These are phyloP conservation scores for Perizoma flavofasciatum DNA, from an alignment of 2,888 invertebrate species.

Conservation along the genomic window DNA sequence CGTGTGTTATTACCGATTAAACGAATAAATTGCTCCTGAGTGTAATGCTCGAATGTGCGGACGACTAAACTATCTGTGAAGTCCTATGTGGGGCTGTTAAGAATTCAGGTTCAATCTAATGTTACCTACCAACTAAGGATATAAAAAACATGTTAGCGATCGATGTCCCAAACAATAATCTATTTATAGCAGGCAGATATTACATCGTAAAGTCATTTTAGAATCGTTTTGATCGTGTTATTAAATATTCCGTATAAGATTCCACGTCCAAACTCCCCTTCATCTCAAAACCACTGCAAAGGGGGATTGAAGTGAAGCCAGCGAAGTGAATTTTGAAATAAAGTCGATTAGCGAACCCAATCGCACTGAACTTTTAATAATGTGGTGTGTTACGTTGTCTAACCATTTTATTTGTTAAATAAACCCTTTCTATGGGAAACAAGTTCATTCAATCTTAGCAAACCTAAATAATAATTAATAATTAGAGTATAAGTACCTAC, in stretches of 20 bases:
- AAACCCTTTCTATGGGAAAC: too few species aligned
- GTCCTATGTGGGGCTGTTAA: background rate
- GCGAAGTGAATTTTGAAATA: constrained; percentile 65
- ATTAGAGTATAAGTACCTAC: too few species aligned
- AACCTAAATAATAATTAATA: too few species aligned
- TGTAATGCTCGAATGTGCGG: constrained; percentile 1
- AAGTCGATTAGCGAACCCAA: constrained; percentile 47
- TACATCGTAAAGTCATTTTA: constrained; percentile 21
- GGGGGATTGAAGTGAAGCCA: constrained; percentile 50
- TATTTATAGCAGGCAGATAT: constrained; percentile 19
- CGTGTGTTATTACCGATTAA: constrained; percentile 26
- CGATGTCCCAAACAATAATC: constrained; percentile 15
- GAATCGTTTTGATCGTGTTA: constrained; percentile 23
- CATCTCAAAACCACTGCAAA: constrained; percentile 54
- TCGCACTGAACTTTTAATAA: too few species aligned
- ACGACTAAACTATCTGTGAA: constrained; percentile 5
- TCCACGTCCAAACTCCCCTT: constrained; percentile 38
- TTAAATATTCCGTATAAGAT: constrained; percentile 28
- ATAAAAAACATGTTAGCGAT: constrained; percentile 12
- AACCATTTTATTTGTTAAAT: too few species aligned
- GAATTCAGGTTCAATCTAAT: constrained; percentile 3
- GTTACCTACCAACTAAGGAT: constrained; percentile 12
- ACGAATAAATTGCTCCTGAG: constrained; percentile 17
- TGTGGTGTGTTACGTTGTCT: too few species aligned
- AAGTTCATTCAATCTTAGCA: too few species aligned